A percentile compares a stretch with the other conserved stretches of the same genome.
Evolutionary conservation across 2,888 invertebrate species (phyloP).

Genomic region (Nezara viridula): DNA sequence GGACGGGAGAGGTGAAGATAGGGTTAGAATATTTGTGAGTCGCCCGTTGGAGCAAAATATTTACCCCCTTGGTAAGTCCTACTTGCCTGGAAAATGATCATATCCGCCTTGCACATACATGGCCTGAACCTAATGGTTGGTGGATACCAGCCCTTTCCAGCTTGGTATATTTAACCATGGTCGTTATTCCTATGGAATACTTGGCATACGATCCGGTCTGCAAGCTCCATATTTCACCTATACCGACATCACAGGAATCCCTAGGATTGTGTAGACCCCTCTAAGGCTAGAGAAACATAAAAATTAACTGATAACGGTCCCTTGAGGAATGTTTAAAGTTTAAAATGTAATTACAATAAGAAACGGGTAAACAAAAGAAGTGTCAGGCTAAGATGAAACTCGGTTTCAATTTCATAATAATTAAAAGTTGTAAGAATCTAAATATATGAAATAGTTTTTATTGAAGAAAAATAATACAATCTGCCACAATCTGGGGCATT

Average conservation of each 20-base stretch:
- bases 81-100: not conserved
- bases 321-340: not conserved
- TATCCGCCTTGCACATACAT: not conserved
- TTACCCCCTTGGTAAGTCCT: not conserved
- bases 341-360: not conserved
- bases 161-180: not conserved
- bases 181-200: slow-evolving; percentile 1
- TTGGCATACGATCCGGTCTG: slow-evolving; percentile 9
- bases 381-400: not conserved
- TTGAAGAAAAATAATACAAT: no score
- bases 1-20: no score
- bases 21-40: no score
- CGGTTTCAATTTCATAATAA: not conserved
- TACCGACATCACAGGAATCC: not conserved
- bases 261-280: not conserved
- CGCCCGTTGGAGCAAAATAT: no score
- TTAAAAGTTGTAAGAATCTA: not conserved
- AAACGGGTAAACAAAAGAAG: not conserved
- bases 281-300: not conserved
- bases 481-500: no score
- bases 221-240: not conserved
- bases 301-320: not conserved
- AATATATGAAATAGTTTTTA: no score
- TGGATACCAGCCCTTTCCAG: not conserved
- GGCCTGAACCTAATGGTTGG: not conserved